These are phyloP conservation scores for Sapajus apella DNA, from an alignment of 2,113 vertebrate genomes.

Conservation along the genomic window DNA sequence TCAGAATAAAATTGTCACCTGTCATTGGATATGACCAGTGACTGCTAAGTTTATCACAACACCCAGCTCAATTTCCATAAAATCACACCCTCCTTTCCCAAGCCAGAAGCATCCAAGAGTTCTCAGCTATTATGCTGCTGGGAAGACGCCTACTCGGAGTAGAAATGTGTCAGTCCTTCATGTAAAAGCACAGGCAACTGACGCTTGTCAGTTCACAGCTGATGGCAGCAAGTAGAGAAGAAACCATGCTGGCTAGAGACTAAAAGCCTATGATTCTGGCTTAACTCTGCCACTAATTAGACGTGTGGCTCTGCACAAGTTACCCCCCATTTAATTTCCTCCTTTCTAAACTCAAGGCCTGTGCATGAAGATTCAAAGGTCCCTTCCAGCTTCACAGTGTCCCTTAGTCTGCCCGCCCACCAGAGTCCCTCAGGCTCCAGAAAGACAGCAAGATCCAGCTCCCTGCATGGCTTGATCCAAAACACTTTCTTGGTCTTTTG, in stretches of 20 bases:
- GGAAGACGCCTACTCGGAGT: background rate
- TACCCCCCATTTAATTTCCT: background rate
- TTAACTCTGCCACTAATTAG: background rate
- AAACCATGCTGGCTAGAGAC: fast-evolving
- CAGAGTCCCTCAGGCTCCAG: background rate
- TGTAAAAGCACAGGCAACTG: background rate
- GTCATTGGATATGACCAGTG: background rate
- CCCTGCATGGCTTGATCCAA: background rate
- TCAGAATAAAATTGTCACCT: slow-evolving; percentile 55
- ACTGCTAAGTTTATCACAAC: slow-evolving; percentile 50
- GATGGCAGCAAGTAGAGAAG: background rate
- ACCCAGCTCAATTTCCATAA: slow-evolving; percentile 37
- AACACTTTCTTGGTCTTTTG: background rate
- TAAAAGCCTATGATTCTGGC: background rate
- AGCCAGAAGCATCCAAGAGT: slow-evolving; percentile 29
- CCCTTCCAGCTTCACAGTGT: background rate
- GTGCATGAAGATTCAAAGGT: background rate
- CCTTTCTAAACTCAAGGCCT: background rate
- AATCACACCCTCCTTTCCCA: slow-evolving; percentile 15
- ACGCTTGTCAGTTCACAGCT: background rate
- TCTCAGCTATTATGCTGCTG: background rate
- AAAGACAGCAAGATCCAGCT: background rate
- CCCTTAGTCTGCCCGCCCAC: background rate
- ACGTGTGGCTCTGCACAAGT: background rate
- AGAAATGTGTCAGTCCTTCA: background rate